Evolutionary conservation across 1,140 invertebrate species (phyloP), one percentile per base, ranked within the genome.

Genomic region (Diorhabda carinulata): DNA sequence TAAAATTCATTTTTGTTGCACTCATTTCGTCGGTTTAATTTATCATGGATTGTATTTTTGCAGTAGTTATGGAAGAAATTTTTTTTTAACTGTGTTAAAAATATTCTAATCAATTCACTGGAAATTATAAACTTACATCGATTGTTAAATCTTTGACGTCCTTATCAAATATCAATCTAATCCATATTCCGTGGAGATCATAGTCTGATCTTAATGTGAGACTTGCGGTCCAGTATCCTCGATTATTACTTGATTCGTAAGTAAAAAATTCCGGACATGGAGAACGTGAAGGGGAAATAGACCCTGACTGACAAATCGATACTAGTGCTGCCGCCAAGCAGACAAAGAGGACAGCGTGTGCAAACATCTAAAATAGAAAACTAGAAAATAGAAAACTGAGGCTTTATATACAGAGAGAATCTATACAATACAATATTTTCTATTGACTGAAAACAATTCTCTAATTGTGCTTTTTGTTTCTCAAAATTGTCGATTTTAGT

Each of bases 161-260:
- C 45, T 63, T 61, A 60, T 72, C 69, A 61, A 72, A 72, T 25
- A 70, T 70, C 42, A 72, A 60, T 7, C 71, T 67, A 47, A 70
- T 47, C 71, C 71, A 72, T 42, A 72, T 57, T 10, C 71, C 71
- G 43, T 67, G 59, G 43, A 72, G 61, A n/a, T 67, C 65, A 45
- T 61, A 43, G 41, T 70, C 68, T 42, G 71, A 64, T 52, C 57
- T 43, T 40, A 67, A 42, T 43, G 45, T 57, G 25, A 72, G 60
- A 52, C 64, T 67, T 70, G 68, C 71, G 7, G 45, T 70, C 68
- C 71, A 67, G 47, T 67, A 41, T 6, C 61, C 52, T 10, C 61
- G 64, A 10, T 70, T 40, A 60, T 72, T 61, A 64, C 40, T 43
- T 45, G 68, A 59, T 61, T 70, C 68, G 68, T 72, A 72, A 56